Percentiles rank a stretch among this genome's conserved stretches.
These are phyloP conservation scores for Bradypodion ventrale DNA, from an alignment of 2,797 vertebrate species.

Conservation along the genomic window DNA sequence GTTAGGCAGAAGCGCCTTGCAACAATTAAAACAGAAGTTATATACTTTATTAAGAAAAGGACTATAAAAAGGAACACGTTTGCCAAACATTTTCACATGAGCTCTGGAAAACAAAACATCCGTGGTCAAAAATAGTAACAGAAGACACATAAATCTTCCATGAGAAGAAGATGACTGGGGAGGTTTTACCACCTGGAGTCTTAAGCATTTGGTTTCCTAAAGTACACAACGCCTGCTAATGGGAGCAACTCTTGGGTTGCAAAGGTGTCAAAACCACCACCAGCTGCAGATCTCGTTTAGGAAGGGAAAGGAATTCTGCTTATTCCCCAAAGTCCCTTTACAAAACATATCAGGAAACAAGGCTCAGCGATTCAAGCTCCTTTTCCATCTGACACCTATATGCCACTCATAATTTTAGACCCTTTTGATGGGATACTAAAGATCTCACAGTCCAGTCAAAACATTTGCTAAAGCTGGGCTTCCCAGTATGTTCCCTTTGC, in stretches of 20 bases:
- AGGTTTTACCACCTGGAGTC: background rate
- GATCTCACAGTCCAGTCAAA: background rate
- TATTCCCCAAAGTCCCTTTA: conserved; percentile 40
- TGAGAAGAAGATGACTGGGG: background rate
- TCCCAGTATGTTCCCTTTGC: background rate
- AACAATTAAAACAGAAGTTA: background rate
- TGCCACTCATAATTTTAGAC: conserved; percentile 10
- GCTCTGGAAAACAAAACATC: background rate
- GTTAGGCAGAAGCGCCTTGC: background rate
- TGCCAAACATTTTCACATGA: background rate
- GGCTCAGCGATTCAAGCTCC: conserved; percentile 37
- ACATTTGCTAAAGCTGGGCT: background rate
- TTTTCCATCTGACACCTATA: conserved; percentile 5
- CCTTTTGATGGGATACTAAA: conserved; percentile 16
- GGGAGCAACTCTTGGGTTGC: background rate
- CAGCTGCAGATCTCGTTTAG: conserved; percentile 62
- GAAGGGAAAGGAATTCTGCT: conserved; percentile 6
- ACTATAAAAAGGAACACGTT: background rate
- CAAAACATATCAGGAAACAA: conserved; percentile 45
- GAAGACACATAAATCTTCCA: conserved; percentile 40
- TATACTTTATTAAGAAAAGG: background rate
- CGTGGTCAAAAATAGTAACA: conserved; percentile 25
- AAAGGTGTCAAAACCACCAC: conserved; percentile 37
- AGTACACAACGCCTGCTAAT: conserved; percentile 18
- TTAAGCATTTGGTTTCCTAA: conserved; percentile 22